Evolutionary conservation across 1,140 invertebrate species (phyloP).

Genomic region (Ptiloglossa arizonensis): DNA sequence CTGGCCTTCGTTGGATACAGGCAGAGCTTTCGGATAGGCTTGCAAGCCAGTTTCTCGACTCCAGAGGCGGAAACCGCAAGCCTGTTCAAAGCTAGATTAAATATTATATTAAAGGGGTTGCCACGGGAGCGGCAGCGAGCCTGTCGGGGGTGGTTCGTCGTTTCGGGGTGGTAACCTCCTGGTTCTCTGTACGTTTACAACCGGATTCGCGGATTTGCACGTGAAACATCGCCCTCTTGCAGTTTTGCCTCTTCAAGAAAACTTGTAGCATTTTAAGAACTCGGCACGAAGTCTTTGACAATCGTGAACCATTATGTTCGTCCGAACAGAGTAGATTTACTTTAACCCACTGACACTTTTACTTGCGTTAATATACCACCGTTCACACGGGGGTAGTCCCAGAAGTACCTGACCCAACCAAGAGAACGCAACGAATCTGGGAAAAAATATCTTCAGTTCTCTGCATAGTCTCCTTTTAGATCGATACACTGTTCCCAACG

Average conservation of each 20-base stretch:
- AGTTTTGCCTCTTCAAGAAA: background rate
- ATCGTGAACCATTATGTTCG: no score
- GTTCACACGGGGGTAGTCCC: no score
- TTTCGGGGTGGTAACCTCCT: slow-evolving; percentile 54
- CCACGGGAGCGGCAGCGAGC: slow-evolving; percentile 72
- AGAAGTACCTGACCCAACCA: no score
- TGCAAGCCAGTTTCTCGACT: slow-evolving; percentile 73
- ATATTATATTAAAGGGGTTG: slow-evolving; percentile 82
- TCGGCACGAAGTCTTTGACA: no score
- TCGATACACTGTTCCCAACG: no score
- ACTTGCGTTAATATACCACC: no score
- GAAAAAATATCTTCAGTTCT: no score
- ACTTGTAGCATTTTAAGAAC: background rate
- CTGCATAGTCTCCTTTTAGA: no score
- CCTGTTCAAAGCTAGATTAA: slow-evolving; percentile 82
- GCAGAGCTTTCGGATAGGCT: slow-evolving; percentile 66
- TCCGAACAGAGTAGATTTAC: no score
- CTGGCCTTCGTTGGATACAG: slow-evolving; percentile 47
- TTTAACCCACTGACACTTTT: no score
- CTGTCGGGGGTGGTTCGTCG: slow-evolving; percentile 60
- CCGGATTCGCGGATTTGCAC: slow-evolving; percentile 55
- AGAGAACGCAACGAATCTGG: no score
- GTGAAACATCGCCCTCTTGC: slow-evolving; percentile 27
- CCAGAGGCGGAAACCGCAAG: slow-evolving; percentile 80
- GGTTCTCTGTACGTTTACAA: slow-evolving; percentile 48